phyloP scores from a whole-genome alignment of 23 tunicate species.

The Clavelina lepadiformis region DNA sequence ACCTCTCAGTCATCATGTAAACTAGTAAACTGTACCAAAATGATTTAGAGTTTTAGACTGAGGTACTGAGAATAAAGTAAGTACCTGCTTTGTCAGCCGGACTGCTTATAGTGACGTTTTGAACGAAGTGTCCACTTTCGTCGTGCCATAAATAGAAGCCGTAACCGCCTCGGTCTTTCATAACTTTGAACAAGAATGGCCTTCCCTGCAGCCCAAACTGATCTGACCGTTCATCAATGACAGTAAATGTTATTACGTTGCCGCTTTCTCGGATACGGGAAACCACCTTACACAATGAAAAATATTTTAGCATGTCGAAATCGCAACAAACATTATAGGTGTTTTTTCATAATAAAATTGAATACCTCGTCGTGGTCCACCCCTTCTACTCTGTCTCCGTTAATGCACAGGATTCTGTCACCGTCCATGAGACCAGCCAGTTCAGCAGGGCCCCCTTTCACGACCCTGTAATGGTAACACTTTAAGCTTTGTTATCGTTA shows the following conservation, averaged over 20 bases:
- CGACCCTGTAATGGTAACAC: constrained; percentile 54
- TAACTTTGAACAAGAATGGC: constrained; percentile 61
- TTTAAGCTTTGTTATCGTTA: not conserved
- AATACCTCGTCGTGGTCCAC: constrained; percentile 72
- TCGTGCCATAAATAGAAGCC: constrained; percentile 99
- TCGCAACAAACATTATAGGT: too few species aligned
- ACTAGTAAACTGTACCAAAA: not conserved
- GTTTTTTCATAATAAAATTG: not conserved
- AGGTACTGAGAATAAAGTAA: not conserved
- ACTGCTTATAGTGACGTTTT: constrained; percentile 73
- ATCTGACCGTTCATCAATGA: constrained; percentile 88
- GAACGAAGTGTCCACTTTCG: constrained; percentile 93
- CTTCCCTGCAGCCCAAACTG: constrained; percentile 28
- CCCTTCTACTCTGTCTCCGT: constrained; percentile 39
- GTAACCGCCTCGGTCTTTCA: constrained; percentile 68
- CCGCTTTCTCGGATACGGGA: constrained; percentile 74
- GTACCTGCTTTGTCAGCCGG: constrained; percentile 97
- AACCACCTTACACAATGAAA: too few species aligned
- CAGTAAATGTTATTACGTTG: constrained; percentile 51
- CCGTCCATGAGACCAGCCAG: constrained; percentile 76
- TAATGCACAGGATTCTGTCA: constrained; percentile 67
- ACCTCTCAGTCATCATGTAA: not conserved
- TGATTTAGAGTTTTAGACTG: not conserved
- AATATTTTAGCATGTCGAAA: too few species aligned
- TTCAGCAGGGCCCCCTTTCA: constrained; percentile 78